Evolutionary conservation across 1,140 invertebrate genomes (phyloP), one percentile per base, ranked within the genome.

Genomic region (Musca vetustissima): DNA sequence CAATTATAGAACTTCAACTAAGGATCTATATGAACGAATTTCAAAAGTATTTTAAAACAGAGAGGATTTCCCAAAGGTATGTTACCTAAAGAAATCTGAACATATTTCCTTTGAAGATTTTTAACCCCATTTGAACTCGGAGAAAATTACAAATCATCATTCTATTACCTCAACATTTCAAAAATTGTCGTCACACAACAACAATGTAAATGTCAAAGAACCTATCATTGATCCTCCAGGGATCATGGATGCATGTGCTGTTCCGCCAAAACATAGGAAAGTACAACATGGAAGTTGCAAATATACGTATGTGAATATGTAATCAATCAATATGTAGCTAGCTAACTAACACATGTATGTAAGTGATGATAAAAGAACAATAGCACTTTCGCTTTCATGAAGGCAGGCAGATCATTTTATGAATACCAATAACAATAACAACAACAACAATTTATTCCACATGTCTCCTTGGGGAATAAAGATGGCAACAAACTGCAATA

Each of bases 141-240:
- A 3, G 8, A 28, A 28, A 28, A 28, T 4, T 28, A 8, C 28
- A 28, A n/a, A n/a, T n/a, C 28, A 28, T 28, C 28, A 28, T 8
- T 28, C 7, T 13, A 8, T 6, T 43, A 43, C 36, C 6, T 13
- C 36, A 43, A 43, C 6, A 43, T 43, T 43, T 43, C 11, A 13
- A 43, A 43, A 43, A 6, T 43, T 43, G 6, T 43, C 36, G 7
- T 43, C 36, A n/a, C 28, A 32, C 28, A 32, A n/a, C 36, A 43
- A 11, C 36, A 43, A 43, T 43, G 11, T n/a, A 61, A 36, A 61
- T 21, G 57, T 61, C 57, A 61, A 61, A 61, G 57, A 61, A 61
- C 28, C 57, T 36, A 9, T 43, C 36, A 61, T 43, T 21, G n/a
- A 43, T 36, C 22, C 32, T 28, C 14, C 2, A 9, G 36, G 57